These are phyloP conservation scores for Dendrolimus houi DNA, from an alignment of 2,888 invertebrate species.

Conservation along the genomic window DNA sequence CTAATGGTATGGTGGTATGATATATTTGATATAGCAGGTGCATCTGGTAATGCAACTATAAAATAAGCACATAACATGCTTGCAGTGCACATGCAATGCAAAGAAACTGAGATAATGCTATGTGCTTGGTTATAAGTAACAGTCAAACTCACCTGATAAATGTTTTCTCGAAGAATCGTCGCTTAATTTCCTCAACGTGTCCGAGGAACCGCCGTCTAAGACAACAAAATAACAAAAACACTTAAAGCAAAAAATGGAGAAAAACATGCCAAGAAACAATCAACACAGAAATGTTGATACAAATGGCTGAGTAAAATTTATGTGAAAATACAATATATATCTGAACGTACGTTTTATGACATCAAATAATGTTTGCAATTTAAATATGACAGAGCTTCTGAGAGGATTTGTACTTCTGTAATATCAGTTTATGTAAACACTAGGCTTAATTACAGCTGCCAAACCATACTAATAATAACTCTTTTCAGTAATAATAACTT, in stretches of 20 bases:
- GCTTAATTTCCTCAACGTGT: constrained; percentile 66
- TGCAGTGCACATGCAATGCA: constrained; percentile 6
- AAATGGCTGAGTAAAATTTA: constrained; percentile 21
- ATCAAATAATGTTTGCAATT: constrained; percentile 30
- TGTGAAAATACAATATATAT: constrained; percentile 11
- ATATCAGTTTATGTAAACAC: no score
- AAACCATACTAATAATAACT: no score
- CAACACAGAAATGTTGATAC: constrained; percentile 24
- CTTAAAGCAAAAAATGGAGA: constrained; percentile 61
- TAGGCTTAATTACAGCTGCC: no score
- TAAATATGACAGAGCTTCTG: constrained; percentile 17
- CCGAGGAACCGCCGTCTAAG: constrained; percentile 71
- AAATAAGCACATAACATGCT: constrained; percentile 52
- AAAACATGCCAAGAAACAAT: constrained; percentile 53
- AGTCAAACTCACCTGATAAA: constrained; percentile 61
- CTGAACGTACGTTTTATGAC: constrained; percentile 11
- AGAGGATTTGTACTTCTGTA: background rate
- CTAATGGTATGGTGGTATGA: constrained; percentile 24
- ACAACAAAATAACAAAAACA: constrained; percentile 54
- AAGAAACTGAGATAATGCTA: background rate
- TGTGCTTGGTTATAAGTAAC: background rate
- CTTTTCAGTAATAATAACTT: no score
- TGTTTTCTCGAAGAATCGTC: constrained; percentile 73
- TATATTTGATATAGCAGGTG: constrained; percentile 20
- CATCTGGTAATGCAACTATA: constrained; percentile 20